Base-by-base conservation (phyloP, 2,113 vertebrate species). In the Microtus pennsylvanicus region DNA sequence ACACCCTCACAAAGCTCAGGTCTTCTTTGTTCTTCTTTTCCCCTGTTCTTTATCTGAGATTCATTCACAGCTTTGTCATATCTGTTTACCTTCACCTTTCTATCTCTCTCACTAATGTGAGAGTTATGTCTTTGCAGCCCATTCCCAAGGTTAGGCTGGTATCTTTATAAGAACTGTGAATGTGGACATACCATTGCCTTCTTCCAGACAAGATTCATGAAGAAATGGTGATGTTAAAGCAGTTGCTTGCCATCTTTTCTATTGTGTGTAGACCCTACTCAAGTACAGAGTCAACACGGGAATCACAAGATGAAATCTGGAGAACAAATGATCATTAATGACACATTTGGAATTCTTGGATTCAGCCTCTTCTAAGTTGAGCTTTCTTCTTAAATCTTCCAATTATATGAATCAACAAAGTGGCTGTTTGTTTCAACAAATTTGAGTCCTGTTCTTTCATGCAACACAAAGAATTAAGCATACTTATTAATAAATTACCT, bases 361-460 rank as follows among this genome's bases (percentile, higher is more conserved):
- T 81, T 76, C 22, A 78, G 19, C 2, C 12, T 88, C 89, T 90
- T 50, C 24, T 85, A 42, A 91, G 22, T 42, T 75, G 78, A 38
- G 75, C 21, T 65, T 90, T 67, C 61, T 28, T 72, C 7, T 28
- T n/a, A 13, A 90, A 74, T 17, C 92, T 19, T 30, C 13, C 50
- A 89, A 38, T 55, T 81, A 76, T 19, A 85, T 72, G 28, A 94
- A 42, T 19, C 22, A 93, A 55, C 91, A 70, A 85, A 35, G 50
- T 58, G 55, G 19, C n/a, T 65, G 8, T 89, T 74, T 74, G 69
- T 21, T 89, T 74, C 33, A 52, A 80, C 42, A 94, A 78, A 3
- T 17, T 58, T 94, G 61, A 90, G 7, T 85, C 87, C 58, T 67
- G 65, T 83, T 90, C 72, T 93, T 92, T 89, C 33, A 76, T 63